Base-by-base conservation (phyloP, 2,888 invertebrate species). In the Brachyptera putata region DNA sequence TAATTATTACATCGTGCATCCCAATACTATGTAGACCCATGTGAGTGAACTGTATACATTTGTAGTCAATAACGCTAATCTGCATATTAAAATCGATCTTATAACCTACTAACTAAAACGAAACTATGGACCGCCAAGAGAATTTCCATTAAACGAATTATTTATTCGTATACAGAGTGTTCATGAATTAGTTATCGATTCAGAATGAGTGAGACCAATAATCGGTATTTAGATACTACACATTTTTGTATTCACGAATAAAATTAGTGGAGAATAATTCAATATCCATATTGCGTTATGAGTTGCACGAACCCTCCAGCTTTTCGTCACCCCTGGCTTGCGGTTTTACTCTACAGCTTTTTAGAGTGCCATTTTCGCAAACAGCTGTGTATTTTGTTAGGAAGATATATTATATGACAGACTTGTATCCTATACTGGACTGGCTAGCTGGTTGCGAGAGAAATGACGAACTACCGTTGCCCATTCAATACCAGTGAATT, bases 391-490 rank as follows among this genome's bases (percentile, higher is more conserved):
- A 53, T 53, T 53, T 53, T 30, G 37, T 16, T 14, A 18, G 21
- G 22, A 34, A 36, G 34, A 53, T 30, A 53, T 53, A 50, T 50
- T 50, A 53, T 53, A n/a, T n/a, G n/a, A n/a, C n/a, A 34, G 53
- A 53, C 18, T 34, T 53, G 53, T 53, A 53, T 53, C 53, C 53
- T 46, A 30, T 30, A 21, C 46, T 46, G 46, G 24, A 9, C 7
- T 53, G 14, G 18, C 34, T n/a, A n/a, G n/a, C n/a, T n/a, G n/a
- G n/a, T n/a, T n/a, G n/a, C n/a, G n/a, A n/a, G n/a, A n/a, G n/a
- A n/a, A n/a, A 53, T 53, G 53, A 53, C 53, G 53, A 21, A 34
- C 53, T 16, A 18, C 34, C 21, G 24, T 18, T 22, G 53, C 18
- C 36, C 36, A 21, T 16, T 22, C 36, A 53, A 53, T 34, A 18